A percentile compares a stretch with the other conserved stretches of the same genome.
phyloP scores from a whole-genome alignment of 2,113 vertebrate genomes.

The Elgaria multicarinata region DNA sequence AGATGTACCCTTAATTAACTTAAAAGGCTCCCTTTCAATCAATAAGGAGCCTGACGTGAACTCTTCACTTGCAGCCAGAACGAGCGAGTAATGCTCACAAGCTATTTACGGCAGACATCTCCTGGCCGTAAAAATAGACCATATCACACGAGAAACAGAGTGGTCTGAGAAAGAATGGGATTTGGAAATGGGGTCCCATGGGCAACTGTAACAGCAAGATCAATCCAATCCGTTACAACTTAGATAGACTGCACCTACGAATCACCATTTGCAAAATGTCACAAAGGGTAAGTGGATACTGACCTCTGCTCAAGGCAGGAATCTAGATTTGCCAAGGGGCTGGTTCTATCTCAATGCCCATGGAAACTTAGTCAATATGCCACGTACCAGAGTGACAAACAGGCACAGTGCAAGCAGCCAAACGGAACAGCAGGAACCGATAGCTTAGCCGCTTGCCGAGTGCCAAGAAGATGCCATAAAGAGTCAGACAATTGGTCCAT shows the following conservation, averaged over 20 bases:
- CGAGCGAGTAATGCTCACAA: neutral
- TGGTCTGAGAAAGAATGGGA: neutral
- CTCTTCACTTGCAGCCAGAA: neutral
- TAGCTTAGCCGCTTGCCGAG: too few relatives aligned
- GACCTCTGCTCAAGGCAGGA: accelerated
- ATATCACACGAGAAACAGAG: neutral
- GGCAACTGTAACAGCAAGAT: neutral
- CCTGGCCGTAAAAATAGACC: conserved; percentile 7
- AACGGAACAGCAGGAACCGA: neutral
- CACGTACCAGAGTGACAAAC: neutral
- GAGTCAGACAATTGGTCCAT: neutral
- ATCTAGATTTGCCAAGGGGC: neutral
- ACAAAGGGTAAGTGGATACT: accelerated
- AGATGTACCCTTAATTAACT: neutral
- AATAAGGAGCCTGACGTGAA: neutral
- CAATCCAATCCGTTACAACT: neutral
- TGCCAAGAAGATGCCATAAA: neutral
- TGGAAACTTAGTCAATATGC: neutral
- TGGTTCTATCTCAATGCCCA: accelerated
- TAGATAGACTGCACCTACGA: neutral
- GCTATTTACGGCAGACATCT: neutral
- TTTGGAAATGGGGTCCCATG: neutral
- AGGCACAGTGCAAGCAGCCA: neutral
- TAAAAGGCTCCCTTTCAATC: conserved; percentile 10
- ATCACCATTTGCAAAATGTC: neutral